These are phyloP conservation scores for Lasioglossum oenotherae DNA, from an alignment of 2,888 invertebrate species.

Conservation along the genomic window DNA sequence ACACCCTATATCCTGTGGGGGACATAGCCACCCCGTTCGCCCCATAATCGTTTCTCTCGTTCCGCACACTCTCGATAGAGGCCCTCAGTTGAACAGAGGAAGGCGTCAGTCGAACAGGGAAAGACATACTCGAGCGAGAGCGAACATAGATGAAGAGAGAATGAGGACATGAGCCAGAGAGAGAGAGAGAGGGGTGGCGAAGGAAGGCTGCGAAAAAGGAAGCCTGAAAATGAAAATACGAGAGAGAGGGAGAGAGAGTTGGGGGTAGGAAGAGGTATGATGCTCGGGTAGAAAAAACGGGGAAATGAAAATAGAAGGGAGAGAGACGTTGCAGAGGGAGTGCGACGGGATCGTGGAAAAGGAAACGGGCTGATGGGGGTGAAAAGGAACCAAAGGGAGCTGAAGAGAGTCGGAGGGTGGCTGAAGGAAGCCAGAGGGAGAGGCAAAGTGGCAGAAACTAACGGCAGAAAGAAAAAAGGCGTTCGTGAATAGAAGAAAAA, in stretches of 20 bases:
- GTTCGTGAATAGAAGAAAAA: constrained; percentile 60
- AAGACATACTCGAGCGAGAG: not conserved
- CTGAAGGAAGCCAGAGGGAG: not conserved
- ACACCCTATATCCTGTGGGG: constrained; percentile 73
- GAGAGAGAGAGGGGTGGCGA: too few relatives aligned
- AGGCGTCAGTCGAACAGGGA: not conserved
- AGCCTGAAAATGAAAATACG: constrained; percentile 58
- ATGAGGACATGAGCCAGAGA: too few relatives aligned
- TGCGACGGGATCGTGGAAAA: constrained; percentile 10
- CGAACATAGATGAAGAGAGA: not conserved
- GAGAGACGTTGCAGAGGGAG: constrained; percentile 38
- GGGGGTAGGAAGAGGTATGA: constrained; percentile 29
- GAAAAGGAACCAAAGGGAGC: constrained; percentile 9
- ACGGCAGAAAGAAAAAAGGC: constrained; percentile 54
- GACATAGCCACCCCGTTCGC: constrained; percentile 74
- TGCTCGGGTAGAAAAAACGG: constrained; percentile 17
- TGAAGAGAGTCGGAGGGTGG: not conserved
- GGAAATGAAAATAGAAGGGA: constrained; percentile 57
- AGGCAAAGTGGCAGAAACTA: constrained; percentile 61
- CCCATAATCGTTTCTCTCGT: constrained; percentile 76
- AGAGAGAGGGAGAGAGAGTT: not conserved
- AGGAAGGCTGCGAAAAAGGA: constrained; percentile 30
- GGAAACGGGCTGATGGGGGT: constrained; percentile 28
- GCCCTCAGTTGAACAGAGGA: not conserved
- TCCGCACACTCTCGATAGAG: constrained; percentile 58